These are phyloP conservation scores for Antigone vipio DNA, from an alignment of 2,113 vertebrate genomes.

Conservation along the genomic window DNA sequence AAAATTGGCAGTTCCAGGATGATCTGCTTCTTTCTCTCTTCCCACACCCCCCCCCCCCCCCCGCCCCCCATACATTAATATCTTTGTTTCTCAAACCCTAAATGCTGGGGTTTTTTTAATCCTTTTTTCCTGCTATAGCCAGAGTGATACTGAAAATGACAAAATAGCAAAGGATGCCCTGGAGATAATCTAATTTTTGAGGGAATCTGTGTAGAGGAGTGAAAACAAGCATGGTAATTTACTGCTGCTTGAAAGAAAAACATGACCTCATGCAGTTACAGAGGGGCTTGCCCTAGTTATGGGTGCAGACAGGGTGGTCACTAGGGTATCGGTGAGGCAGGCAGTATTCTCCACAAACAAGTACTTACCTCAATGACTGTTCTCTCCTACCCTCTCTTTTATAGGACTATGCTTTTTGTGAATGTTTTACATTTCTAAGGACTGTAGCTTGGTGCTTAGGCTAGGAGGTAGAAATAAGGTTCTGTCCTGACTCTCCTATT, in stretches of 20 bases:
- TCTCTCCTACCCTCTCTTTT: neutral
- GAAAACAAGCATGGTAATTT: slow-evolving; percentile 44
- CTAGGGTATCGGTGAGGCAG: slow-evolving; percentile 18
- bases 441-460: neutral
- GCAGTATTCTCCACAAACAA: slow-evolving; percentile 1
- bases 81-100: slow-evolving; percentile 10
- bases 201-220: neutral
- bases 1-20: slow-evolving; percentile 55
- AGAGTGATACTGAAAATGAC: neutral
- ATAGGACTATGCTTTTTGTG: neutral
- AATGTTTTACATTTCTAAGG: neutral
- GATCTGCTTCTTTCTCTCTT: neutral
- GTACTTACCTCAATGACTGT: neutral
- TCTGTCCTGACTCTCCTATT: neutral
- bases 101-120: neutral
- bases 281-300: slow-evolving; percentile 43
- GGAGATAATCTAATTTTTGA: slow-evolving; percentile 38
- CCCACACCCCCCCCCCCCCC: neutral
- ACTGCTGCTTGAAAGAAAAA: slow-evolving; percentile 29
- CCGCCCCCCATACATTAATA: neutral
- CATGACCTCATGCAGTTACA: slow-evolving; percentile 46
- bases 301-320: slow-evolving; percentile 26
- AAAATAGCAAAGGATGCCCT: slow-evolving; percentile 26
- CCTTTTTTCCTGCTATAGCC: neutral
- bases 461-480: neutral